Evolutionary conservation across 2,888 invertebrate species (phyloP), one percentile per base, ranked within the genome.

Genomic region (Mesorhabditis sp.): DNA sequence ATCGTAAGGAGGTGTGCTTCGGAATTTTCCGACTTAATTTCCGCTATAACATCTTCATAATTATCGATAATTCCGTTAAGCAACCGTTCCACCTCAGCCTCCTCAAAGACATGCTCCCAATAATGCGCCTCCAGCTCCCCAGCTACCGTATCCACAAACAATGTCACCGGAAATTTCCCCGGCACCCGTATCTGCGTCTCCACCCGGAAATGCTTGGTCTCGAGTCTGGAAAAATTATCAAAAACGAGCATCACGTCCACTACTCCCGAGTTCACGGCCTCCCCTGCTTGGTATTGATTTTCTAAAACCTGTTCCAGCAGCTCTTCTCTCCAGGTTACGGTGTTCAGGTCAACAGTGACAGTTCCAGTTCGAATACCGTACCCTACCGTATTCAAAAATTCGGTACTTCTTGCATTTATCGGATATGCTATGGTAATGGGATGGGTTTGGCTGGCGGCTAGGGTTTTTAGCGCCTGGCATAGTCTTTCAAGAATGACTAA

Each of bases 41-140:
- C 28, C 28, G 28, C 28, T 91, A 1, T 28, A 28, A 28, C 28
- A 28, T 28, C 28, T 28, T 28, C 28, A 28, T 28, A 28, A 28
- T 28, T 2, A 28, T 28, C 28, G 28, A 28, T 28, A 28, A 28
- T 13, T 50, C 58, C n/a, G 2, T 50, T n/a, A 50, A 50, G n/a
- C 7, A 50, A 13, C 58, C n/a, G 1, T 50, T n/a, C n/a, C 58
- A 50, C 58, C n/a, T 50, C 58, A 13, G 0, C n/a, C n/a, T 50
- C 58, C 7, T n/a, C n/a, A 50, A 50, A 50, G n/a, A 50, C 58
- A 2, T 50, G 7, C 58, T 13, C n/a, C 58, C 58, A 50, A 50
- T 50, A 50, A 50, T 50, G 58, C 2, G n/a, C 58, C 58, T 50
- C 58, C 58, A 50, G 10, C n/a, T 50, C 58, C 7, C 7, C 58